Conservation (phyloP, 1,140 invertebrate genomes). For the Temnothorax longispinosus region DNA sequence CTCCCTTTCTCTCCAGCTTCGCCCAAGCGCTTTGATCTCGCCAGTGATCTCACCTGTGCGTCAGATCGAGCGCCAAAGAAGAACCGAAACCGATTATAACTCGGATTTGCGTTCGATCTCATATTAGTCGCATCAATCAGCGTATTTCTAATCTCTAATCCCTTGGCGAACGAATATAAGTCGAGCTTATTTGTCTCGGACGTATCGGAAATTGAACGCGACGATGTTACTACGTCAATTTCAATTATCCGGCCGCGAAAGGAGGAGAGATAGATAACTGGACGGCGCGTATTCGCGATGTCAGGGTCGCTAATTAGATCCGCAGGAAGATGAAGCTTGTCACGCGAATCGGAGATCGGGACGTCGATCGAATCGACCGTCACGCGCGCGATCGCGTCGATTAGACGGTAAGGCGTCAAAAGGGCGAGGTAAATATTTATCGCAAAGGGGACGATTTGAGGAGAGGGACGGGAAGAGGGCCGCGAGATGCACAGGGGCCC, state of each 20-base stretch:
- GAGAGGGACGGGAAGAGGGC: neutral
- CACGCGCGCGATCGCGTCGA: constrained; percentile 63
- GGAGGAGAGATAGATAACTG: neutral
- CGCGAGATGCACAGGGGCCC: constrained; percentile 53
- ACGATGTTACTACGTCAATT: neutral
- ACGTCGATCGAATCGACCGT: neutral
- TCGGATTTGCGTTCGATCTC: neutral
- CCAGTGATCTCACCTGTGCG: neutral
- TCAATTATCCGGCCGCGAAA: neutral
- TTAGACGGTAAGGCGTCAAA: constrained; percentile 71
- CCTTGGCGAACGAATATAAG: neutral
- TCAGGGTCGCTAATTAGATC: neutral
- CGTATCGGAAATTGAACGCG: neutral
- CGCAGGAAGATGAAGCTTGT: neutral
- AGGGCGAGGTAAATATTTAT: constrained; percentile 71
- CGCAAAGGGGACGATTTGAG: constrained; percentile 8
- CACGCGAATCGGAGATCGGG: neutral
- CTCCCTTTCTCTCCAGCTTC: neutral
- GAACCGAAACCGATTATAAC: neutral
- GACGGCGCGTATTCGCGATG: neutral
- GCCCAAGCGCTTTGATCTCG: constrained; percentile 10
- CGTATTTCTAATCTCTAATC: neutral
- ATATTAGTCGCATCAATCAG: neutral
- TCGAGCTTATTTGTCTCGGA: neutral
- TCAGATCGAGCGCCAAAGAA: neutral